Evolutionary conservation across 2,888 invertebrate species (phyloP), one percentile per base, ranked within the genome.

Genomic region (Labia minor): DNA sequence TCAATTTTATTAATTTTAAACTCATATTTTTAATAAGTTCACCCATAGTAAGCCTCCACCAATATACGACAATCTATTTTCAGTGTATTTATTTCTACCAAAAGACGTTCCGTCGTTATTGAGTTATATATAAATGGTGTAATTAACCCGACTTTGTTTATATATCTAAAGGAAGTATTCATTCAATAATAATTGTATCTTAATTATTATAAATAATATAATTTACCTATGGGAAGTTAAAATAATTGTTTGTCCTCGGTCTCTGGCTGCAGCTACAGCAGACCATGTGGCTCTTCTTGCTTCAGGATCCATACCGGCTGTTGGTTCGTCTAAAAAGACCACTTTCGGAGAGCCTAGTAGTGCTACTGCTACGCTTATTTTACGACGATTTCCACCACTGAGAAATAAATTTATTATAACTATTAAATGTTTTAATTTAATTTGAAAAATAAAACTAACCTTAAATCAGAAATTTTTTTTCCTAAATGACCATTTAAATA

Each of bases 231-330:
- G 90, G 62, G 92, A 91, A 18, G 93, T 93, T 68, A 93, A 81
- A 68, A 93, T 82, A 66, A 93, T 84, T 68, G 89, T 87, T 74
- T 84, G 84, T 0, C 92, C 91, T 1, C 83, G 80, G 67, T 86
- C 85, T 63, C 89, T 81, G 61, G 88, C 83, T 67, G 83, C 82
- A 70, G 83, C 81, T 26, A 92, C 81, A 14, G 87, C 86, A 72
- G 88, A 82, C 93, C 93, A 93, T 11, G 94, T 81, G 69, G 88
- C 85, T 67, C 92, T 81, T 73, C 90, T 85, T 1, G 92, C 89
- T 1, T 87, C 87, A 1, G 90, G 88, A 74, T 92, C 91, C 80
- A 90, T 89, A 37, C 90, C 90, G 79, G 79, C 79, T 1, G 80
- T 80, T 14, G 80, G 78, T 70, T 80, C 78, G 76, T 88, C 89